Evolutionary conservation across 2,113 vertebrate genomes (phyloP).

Genomic region (Cairina moschata): DNA sequence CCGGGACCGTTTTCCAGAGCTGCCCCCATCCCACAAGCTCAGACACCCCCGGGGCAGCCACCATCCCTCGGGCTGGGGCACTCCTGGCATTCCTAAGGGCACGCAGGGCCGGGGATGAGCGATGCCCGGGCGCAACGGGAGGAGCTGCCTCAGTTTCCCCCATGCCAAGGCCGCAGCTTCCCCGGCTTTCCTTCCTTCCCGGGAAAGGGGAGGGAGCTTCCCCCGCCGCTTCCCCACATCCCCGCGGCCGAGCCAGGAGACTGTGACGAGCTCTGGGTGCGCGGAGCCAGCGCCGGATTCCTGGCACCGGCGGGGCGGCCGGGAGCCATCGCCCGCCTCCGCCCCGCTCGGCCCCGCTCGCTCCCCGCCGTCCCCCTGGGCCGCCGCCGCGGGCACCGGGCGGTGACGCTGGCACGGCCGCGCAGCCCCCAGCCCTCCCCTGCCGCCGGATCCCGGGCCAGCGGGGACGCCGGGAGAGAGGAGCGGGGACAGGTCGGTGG

Average conservation of each 20-base stretch:
- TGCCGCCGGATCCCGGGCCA: background rate
- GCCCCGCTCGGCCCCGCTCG: background rate
- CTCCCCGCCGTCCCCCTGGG: background rate
- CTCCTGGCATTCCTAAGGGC: background rate
- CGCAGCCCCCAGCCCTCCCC: background rate
- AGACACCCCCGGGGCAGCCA: background rate
- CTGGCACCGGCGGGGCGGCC: slow-evolving; percentile 21
- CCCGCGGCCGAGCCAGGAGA: slow-evolving; percentile 41
- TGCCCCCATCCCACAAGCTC: background rate
- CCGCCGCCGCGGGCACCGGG: background rate
- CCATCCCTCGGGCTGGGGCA: background rate
- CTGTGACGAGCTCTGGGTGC: slow-evolving; percentile 61
- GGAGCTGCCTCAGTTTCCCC: background rate
- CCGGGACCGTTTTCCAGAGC: fast-evolving
- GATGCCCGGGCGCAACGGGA: background rate
- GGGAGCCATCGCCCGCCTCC: slow-evolving; percentile 48
- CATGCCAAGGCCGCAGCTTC: fast-evolving
- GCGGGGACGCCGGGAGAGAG: background rate
- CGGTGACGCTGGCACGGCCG: background rate
- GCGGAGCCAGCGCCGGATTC: slow-evolving; percentile 46
- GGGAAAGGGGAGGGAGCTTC: slow-evolving; percentile 46
- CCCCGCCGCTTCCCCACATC: background rate
- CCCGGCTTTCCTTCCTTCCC: background rate
- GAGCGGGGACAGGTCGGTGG: slow-evolving; percentile 34
- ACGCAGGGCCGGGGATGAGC: background rate